These are phyloP conservation scores for Aproaerema taeniolella DNA, from an alignment of 2,888 invertebrate species.

Conservation along the genomic window DNA sequence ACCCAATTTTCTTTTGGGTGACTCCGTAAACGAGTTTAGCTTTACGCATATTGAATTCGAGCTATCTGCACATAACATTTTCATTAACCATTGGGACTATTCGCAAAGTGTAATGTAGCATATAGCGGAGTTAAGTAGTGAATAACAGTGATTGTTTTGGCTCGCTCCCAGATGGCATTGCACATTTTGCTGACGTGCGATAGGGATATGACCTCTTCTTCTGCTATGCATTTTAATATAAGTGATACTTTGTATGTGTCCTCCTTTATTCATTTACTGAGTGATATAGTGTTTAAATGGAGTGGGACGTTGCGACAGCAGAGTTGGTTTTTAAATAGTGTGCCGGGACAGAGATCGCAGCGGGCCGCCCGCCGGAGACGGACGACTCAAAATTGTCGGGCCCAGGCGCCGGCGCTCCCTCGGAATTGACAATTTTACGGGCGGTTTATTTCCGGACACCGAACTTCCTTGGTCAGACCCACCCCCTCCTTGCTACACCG, in stretches of 20 bases:
- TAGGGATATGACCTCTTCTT: constrained; percentile 31
- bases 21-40: constrained; percentile 43
- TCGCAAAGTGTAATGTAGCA: constrained; percentile 18
- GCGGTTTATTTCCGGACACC: constrained; percentile 80
- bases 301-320: no score
- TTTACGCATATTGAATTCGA: constrained; percentile 30
- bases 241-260: not conserved
- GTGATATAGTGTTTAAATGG: no score
- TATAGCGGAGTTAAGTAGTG: constrained; percentile 51
- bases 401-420: constrained; percentile 55
- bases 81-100: constrained; percentile 25
- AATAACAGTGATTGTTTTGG: constrained; percentile 75
- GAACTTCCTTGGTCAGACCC: constrained; percentile 65
- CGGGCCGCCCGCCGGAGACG: constrained; percentile 30
- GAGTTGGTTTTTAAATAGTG: constrained; percentile 33
- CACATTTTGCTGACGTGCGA: constrained; percentile 55
- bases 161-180: constrained; percentile 66
- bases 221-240: constrained; percentile 18
- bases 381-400: constrained; percentile 59
- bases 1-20: constrained; percentile 63
- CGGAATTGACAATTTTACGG: constrained; percentile 84
- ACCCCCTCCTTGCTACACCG: constrained; percentile 36
- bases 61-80: constrained; percentile 29
- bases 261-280: not conserved
- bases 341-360: constrained; percentile 25